A percentile compares a stretch with the other conserved stretches of the same genome.
These are phyloP conservation scores for Thaleichthys pacificus DNA, from an alignment of 2,797 vertebrate genomes.

Conservation along the genomic window DNA sequence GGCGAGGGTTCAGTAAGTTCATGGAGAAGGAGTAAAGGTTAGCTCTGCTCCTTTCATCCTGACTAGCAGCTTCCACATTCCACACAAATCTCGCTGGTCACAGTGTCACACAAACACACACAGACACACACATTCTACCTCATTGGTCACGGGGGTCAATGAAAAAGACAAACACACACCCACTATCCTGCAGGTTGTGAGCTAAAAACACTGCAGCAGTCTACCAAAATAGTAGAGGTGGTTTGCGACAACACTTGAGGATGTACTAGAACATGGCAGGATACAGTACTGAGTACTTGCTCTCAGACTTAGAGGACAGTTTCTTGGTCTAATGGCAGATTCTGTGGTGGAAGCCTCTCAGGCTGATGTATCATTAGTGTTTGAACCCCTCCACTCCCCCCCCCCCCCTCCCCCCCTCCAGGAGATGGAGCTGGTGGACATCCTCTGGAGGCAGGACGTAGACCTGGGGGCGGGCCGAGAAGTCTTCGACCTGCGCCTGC, in stretches of 20 bases:
- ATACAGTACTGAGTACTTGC: no score
- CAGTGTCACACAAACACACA: neutral
- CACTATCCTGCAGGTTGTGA: no score
- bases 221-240: no score
- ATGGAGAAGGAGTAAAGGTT: neutral
- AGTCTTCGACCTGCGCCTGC: conserved; percentile 81
- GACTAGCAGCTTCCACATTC: neutral
- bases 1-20: neutral
- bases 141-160: no score
- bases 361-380: neutral
- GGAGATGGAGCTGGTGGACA: conserved; percentile 86
- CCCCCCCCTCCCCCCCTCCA: conserved; percentile 37
- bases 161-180: no score
- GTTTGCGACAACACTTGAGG: no score
- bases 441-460: conserved; percentile 87
- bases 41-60: neutral
- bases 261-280: no score
- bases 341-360: neutral
- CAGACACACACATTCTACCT: neutral
- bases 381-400: no score
- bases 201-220: neutral
- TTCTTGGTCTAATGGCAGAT: no score
- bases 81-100: neutral
- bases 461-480: conserved; percentile 84
- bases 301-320: no score